Conservation (phyloP, 2,888 invertebrate genomes). For the Odontocolon sp. region DNA sequence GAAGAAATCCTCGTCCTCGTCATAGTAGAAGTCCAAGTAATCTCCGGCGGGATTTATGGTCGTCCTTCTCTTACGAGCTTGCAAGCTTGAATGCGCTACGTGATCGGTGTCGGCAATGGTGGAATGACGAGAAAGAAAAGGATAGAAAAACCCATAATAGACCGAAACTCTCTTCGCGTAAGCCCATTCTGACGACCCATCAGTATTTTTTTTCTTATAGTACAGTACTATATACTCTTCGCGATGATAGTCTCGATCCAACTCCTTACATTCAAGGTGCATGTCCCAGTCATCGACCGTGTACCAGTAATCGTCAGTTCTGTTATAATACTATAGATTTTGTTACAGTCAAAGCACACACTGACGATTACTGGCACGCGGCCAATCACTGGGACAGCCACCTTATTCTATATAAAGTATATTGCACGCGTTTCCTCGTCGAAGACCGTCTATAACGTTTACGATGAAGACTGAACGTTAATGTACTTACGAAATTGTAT, state of each 20-base stretch:
- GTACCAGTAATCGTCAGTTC: too few relatives aligned
- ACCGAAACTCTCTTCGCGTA: conserved; percentile 14
- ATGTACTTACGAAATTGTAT: background rate
- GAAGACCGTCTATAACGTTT: background rate
- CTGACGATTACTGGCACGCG: too few relatives aligned
- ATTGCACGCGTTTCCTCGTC: background rate
- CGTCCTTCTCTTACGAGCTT: conserved; percentile 55
- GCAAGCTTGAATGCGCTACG: conserved; percentile 66
- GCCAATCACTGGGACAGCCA: too few relatives aligned
- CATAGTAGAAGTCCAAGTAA: conserved; percentile 62
- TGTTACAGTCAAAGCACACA: too few relatives aligned
- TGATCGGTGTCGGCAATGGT: conserved; percentile 67
- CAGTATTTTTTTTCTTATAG: conserved; percentile 21
- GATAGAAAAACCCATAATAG: conserved; percentile 26
- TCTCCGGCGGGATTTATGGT: conserved; percentile 70
- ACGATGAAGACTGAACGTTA: background rate
- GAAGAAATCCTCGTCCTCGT: conserved; percentile 61
- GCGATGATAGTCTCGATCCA: conserved; percentile 19
- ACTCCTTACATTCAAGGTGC: background rate
- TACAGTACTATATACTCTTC: conserved; percentile 1
- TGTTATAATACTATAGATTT: too few relatives aligned
- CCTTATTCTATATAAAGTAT: too few relatives aligned
- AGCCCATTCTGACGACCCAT: conserved; percentile 35
- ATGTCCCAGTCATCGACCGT: too few relatives aligned
- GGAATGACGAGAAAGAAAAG: conserved; percentile 2